Conservation (phyloP, 2,113 vertebrate species). For the Eulemur rufifrons region DNA sequence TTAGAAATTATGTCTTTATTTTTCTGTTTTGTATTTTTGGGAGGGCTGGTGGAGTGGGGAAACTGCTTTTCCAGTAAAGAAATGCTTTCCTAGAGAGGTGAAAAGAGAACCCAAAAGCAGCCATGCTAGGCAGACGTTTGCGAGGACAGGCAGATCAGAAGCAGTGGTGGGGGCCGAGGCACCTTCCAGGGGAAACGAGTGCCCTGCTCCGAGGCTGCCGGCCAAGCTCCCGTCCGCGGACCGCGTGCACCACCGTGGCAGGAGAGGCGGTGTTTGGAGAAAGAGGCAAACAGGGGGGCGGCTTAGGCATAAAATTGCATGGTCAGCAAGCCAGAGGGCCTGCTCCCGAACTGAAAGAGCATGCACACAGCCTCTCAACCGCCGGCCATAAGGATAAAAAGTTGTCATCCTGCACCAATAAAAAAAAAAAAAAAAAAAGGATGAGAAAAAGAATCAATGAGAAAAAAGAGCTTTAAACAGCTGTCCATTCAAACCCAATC, state of each 20-base stretch:
- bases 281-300: not conserved
- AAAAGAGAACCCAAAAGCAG: not conserved
- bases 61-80: not conserved
- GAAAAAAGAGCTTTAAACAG: not conserved
- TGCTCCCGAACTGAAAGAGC: not conserved
- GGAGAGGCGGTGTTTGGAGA: not conserved
- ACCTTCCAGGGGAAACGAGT: not conserved
- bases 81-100: not conserved
- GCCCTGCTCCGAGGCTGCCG: not conserved
- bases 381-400: not conserved
- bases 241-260: fast-evolving
- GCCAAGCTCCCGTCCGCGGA: too few relatives aligned
- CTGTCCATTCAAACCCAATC: not conserved
- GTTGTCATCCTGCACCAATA: not conserved
- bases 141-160: not conserved
- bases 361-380: not conserved
- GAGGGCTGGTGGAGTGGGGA: fast-evolving
- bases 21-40: not conserved
- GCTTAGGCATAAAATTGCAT: not conserved
- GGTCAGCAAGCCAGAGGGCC: not conserved
- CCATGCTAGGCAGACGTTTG: not conserved
- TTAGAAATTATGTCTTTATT: slow-evolving; percentile 6
- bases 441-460: not conserved
- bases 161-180: not conserved
- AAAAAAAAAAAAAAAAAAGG: not conserved